Base-by-base conservation (phyloP, 2,888 invertebrate species). In the Caradrina kadenii region DNA sequence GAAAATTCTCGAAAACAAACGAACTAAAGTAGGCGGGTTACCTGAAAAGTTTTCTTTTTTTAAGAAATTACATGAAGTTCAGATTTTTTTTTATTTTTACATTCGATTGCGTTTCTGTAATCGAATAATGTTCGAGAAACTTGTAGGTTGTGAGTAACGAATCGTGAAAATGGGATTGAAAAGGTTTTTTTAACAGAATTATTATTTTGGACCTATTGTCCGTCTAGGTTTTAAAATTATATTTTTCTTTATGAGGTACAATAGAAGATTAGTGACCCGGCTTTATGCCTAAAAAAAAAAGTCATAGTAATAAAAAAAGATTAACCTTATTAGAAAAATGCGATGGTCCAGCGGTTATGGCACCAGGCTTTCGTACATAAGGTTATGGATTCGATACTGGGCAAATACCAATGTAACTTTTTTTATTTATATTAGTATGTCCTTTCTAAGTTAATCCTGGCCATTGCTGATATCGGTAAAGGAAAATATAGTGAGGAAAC, bases 111-210 rank as follows among this genome's bases (percentile, higher is more conserved):
- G 22, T 75, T 53, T 54, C n/a, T 58, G 19, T 75, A 69, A 59
- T 68, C 19, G 45, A 69, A 72, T 74, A 65, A 67, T 69, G 64
- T 52, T 54, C 48, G 56, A 73, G 19, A 60, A 79, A 72, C 59
- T 75, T 72, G 52, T 71, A 67, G 62, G 52, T 70, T 50, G 60
- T 13, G 42, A 10, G 69, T 71, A 82, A 75, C 76, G 82, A 82
- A 79, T 74, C 62, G 82, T 62, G 48, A 79, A 68, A 72, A 59
- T 48, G 63, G 58, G 55, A 69, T 63, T 52, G n/a, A 50, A 48
- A 48, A 62, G 35, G 76, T 56, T 52, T 68, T 79, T 73, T 73
- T 48, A 52, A 21, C 49, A 35, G 22, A 52, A 52, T 62, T 45
- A 71, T 61, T 61, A 62, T 73, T 76, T 77, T 42, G 39, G 52